Evolutionary conservation across 2,797 vertebrate genomes (phyloP), one percentile per base, ranked within the genome.

Genomic region (Antennarius maculatus): DNA sequence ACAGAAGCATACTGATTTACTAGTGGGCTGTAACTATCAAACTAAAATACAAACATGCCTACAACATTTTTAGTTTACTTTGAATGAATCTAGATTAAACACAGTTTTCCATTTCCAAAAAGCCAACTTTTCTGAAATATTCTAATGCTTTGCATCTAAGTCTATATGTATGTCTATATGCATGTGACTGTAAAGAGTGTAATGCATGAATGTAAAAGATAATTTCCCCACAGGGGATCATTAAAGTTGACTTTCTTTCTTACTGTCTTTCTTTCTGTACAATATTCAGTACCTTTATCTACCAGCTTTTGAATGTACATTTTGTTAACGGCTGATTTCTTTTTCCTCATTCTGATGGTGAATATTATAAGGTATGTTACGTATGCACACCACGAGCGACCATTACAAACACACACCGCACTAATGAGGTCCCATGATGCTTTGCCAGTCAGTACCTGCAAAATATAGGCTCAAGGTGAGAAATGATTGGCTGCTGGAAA

Each of bases 401-500:
- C 67, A 31, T 46, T 3, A 2, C 14, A 7, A 51, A 56, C 1
- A 0, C 34, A 60, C 27, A 39, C 34, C 52, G 2, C 13, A 0
- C 74, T 86, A 89, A 87, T 80, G 83, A 87, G 77, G 51, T 84
- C 80, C 76, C 78, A 55, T 34, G 84, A 75, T 69, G 45, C 74
- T 42, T 52, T 54, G 60, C 49, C 42, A 18, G 51, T 41, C 46
- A 13, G 16, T 5, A 63, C 2, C 48, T 17, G 49, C 17, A 45
- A 64, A 66, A 62, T 54, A 55, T 23, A 16, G 43, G 67, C 47
- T 54, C 2, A 37, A 57, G 69, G 50, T 47, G 62, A 65, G 10
- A 52, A 54, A 16, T 78, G 78, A 79, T 79, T 81, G 66, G 69
- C 64, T 68, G 60, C 49, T 75, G 54, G 5, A 34, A 34, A 71